Evolutionary conservation across 1,140 invertebrate genomes (phyloP).

Genomic region (Chymomyza costata): DNA sequence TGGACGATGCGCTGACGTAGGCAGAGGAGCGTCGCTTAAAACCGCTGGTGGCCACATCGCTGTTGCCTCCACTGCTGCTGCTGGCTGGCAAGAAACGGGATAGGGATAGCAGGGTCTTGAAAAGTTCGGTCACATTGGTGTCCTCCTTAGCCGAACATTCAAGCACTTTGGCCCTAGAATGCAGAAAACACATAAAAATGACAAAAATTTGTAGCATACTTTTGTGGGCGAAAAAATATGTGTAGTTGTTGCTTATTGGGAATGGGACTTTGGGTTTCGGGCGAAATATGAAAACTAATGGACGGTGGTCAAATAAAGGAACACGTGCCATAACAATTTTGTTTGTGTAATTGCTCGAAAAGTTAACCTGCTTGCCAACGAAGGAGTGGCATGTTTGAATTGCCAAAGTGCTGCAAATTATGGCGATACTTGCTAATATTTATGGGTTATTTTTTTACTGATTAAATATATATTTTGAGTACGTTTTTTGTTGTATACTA

Average conservation of each 20-base stretch:
- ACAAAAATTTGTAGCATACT: no score
- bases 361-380: no score
- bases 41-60: conserved; percentile 78
- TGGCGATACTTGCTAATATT: no score
- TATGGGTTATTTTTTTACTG: no score
- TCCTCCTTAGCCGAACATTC: conserved; percentile 90
- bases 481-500: no score
- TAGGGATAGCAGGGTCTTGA: conserved; percentile 82
- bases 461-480: no score
- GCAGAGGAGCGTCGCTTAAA: conserved; percentile 85
- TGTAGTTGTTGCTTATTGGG: conserved; percentile 17
- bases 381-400: no score
- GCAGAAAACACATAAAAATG: conserved; percentile 7
- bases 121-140: conserved; percentile 85
- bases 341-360: no score
- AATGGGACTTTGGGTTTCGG: neutral
- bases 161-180: conserved; percentile 82
- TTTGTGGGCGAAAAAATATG: conserved; percentile 26
- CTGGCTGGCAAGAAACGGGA: conserved; percentile 80
- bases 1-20: conserved; percentile 80
- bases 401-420: no score
- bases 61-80: conserved; percentile 74
- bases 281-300: no score
- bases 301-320: no score
- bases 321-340: no score